Evolutionary conservation across 2,888 invertebrate genomes (phyloP).

Genomic region (Synergus japonicus): DNA sequence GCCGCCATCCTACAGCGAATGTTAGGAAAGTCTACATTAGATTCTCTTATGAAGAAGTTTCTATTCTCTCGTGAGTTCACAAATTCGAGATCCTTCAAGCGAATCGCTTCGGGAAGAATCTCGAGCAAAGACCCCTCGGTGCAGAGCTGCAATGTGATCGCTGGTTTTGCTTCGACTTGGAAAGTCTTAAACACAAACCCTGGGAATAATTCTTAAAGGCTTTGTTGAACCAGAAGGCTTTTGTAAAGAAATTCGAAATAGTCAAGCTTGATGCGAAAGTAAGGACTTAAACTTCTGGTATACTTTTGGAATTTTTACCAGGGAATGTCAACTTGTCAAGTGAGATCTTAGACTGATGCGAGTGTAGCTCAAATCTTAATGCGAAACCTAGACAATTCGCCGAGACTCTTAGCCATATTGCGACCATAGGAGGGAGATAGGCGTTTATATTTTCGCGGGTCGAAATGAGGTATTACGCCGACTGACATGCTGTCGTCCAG

Average conservation of each 20-base stretch:
- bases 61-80: slow-evolving; percentile 29
- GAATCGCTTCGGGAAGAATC: neutral
- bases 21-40: slow-evolving; percentile 72
- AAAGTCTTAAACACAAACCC: slow-evolving; percentile 15
- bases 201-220: neutral
- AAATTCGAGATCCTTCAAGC: neutral
- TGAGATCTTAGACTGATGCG: slow-evolving; percentile 17
- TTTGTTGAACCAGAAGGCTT: neutral
- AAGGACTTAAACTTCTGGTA: slow-evolving; percentile 5
- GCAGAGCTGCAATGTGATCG: neutral
- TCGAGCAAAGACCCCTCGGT: slow-evolving; percentile 4
- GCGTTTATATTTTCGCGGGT: slow-evolving; percentile 58
- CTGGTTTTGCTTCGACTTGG: slow-evolving; percentile 13
- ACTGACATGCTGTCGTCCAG: slow-evolving; percentile 40
- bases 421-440: slow-evolving; percentile 52
- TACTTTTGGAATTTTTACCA: slow-evolving; percentile 22
- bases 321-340: slow-evolving; percentile 1
- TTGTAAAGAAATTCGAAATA: slow-evolving; percentile 13
- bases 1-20: slow-evolving; percentile 82
- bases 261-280: slow-evolving; percentile 9
- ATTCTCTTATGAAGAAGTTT: slow-evolving; percentile 37
- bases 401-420: slow-evolving; percentile 54
- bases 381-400: slow-evolving; percentile 47
- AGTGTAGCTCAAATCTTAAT: slow-evolving; percentile 51
- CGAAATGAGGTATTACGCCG: slow-evolving; percentile 52